These are phyloP conservation scores for Hepsetus odoe DNA, from an alignment of 2,113 vertebrate genomes.

Conservation along the genomic window DNA sequence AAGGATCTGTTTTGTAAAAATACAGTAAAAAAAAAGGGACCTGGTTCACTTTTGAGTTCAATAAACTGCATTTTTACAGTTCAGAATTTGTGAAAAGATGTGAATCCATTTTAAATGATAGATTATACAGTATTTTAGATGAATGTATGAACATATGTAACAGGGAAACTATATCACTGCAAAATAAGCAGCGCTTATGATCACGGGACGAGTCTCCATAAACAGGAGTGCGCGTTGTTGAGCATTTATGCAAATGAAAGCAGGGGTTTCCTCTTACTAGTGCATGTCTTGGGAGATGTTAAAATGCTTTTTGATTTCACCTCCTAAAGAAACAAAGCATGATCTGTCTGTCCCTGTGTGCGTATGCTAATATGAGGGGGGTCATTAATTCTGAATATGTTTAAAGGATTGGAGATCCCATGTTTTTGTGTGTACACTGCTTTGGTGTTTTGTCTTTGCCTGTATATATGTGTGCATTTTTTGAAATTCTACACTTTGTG, in stretches of 20 bases:
- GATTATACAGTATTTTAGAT: too few species aligned
- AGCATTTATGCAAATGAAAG: conserved; percentile 62
- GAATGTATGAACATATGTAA: too few species aligned
- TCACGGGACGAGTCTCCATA: not conserved
- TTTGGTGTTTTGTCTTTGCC: conserved; percentile 4
- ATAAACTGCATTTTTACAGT: too few species aligned
- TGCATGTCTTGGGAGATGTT: conserved; percentile 69
- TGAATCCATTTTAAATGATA: too few species aligned
- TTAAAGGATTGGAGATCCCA: not conserved
- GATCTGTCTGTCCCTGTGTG: conserved; percentile 37
- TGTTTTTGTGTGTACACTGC: conserved; percentile 17
- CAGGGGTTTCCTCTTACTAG: conserved; percentile 61
- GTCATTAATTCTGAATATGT: not conserved
- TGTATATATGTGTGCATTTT: not conserved
- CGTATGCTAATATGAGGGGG: not conserved
- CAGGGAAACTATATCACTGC: too few species aligned
- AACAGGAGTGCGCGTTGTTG: conserved; percentile 62
- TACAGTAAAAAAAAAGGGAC: too few species aligned
- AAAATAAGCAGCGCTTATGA: not conserved
- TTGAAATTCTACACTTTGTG: conserved; percentile 12
- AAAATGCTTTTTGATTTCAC: conserved; percentile 56
- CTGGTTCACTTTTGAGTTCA: too few species aligned
- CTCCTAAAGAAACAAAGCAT: conserved; percentile 61
- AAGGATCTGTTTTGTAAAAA: too few species aligned
- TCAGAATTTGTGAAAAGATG: too few species aligned